Base-by-base conservation (phyloP, 2,797 vertebrate species). In the Naso thynnoides region DNA sequence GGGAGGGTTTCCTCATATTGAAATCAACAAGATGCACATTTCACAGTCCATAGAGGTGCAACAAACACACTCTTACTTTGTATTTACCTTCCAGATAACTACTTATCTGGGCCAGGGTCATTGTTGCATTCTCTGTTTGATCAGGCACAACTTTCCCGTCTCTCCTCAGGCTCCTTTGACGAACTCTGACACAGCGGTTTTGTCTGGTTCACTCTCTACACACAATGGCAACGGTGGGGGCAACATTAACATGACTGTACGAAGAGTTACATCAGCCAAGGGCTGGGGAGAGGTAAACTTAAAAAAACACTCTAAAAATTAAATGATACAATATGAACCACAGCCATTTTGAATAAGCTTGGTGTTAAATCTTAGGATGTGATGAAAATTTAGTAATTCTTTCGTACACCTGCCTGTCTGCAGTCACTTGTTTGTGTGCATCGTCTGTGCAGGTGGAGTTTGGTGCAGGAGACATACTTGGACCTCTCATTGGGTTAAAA, bases 11-110 rank as follows among this genome's bases (percentile, higher is more conserved):
- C 98, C 98, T 19, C 97, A 97, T 73, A 95, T 99, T 24, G 98
- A 99, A 92, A 99, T 99, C 69, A 99, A 97, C 93, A 96, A 95
- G 87, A 99, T 99, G 98, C 97, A 99, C 93, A 99, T 99, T 82
- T 99, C 98, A 2, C 98, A 99, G 90, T 99, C 98, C 74, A 98
- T 99, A 8, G 98, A 99, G 96, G 98, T 99, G 83, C 36, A 76
- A 69, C 16, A 39, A 56, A 54, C 49, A 44, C 10, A 56, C 23
- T 38, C 36, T 41, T 36, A 27, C 53, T 52, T 57, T 21, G 23
- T 24, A 13, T 33, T 75, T 38, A 11, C 38, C 19, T 18, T 63
- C 62, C 49, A 52, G 21, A 38, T 21, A 24, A 21, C 5, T 52
- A 27, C 26, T 45, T 41, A 36, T 11, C 14, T 52, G 9, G 8